phyloP scores from a whole-genome alignment of 1,140 invertebrate species.

The Pseudomyrmex dendroicus region DNA sequence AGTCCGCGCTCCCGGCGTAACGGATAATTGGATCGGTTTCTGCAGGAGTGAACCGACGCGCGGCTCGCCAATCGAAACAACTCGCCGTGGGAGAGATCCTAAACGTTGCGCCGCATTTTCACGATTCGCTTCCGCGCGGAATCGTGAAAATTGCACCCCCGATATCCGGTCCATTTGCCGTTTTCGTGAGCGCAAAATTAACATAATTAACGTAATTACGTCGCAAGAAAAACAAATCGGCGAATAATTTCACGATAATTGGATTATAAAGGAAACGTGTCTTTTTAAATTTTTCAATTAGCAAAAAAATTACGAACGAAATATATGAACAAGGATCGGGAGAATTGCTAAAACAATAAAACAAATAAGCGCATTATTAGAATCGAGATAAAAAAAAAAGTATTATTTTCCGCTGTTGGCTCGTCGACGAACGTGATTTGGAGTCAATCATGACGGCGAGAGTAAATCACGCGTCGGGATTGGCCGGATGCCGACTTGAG shows the following conservation, averaged over 20 bases:
- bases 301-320: not conserved
- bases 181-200: conserved; percentile 6
- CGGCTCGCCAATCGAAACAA: conserved; percentile 37
- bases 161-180: not conserved
- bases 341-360: not conserved
- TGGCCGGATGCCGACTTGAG: conserved; percentile 6
- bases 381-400: not conserved
- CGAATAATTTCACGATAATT: not conserved
- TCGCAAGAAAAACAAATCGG: not conserved
- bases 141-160: conserved; percentile 7
- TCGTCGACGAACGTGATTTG: not conserved
- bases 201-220: not conserved
- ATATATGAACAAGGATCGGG: not conserved
- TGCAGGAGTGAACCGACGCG: conserved; percentile 27
- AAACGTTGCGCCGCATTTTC: not conserved
- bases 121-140: not conserved
- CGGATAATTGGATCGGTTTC: conserved; percentile 61
- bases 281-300: not conserved
- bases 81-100: not conserved
- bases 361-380: not conserved
- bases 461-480: conserved; percentile 35
- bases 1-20: conserved; percentile 36
- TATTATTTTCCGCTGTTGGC: not conserved
- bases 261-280: not conserved
- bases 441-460: not conserved